Evolutionary conservation across 2,888 invertebrate genomes (phyloP), one percentile per base, ranked within the genome.

Genomic region (Thera britannica): DNA sequence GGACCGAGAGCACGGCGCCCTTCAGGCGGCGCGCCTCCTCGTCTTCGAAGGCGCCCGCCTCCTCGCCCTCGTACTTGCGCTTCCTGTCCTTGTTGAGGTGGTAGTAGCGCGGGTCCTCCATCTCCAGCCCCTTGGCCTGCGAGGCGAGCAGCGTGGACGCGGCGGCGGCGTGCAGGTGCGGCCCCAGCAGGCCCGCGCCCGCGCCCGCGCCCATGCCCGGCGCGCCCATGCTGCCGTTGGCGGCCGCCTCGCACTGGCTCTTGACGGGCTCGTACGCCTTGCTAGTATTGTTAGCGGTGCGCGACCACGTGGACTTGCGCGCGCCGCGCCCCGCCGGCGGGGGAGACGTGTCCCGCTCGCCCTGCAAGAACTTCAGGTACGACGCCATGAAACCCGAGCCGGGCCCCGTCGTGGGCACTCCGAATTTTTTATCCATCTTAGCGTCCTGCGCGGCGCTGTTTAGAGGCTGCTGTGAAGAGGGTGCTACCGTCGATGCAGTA

Each of bases 301-400:
- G 94, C 69, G 95, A 95, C 96, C 96, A 96, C 2, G 95, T 94
- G 38, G 95, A 94, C 83, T 96, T 96, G 78, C 96, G 94, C 72
- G 95, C 95, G 73, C 95, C 95, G 74, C 96, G 94, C 79, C 95
- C 93, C 76, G 95, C 94, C 70, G 97, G 97, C 63, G 97, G 97
- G 35, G 97, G 97, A 73, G 97, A 97, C 57, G 96, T 96, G 77
- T 97, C 97, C 56, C 97, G 94, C 85, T 97, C 97, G 75, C 97
- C 97, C 91, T 97, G 96, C 75, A 97, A 91, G 89, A 97, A 97
- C 89, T 97, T 97, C 76, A 97, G 94, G 89, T 97, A 97, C 90
- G 97, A 97, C 84, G 96, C 97, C 97, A 97, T 97, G 88, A 97
- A 97, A 72, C 97, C 97, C 62, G 96, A 95, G 78, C 96, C 95